Evolutionary conservation across 2,113 vertebrate genomes (phyloP).

Genomic region (Hyperopisus bebe): DNA sequence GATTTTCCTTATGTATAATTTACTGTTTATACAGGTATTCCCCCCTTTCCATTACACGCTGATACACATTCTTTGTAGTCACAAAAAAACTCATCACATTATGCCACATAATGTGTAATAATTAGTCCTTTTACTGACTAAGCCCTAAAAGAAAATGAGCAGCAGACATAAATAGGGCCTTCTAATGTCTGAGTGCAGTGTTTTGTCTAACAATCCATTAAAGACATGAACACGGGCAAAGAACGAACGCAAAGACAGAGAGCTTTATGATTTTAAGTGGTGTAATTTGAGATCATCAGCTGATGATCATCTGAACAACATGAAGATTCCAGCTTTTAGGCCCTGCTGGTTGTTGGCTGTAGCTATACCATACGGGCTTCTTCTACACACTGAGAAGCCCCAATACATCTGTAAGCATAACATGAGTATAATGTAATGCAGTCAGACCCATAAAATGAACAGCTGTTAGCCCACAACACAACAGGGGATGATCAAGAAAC

Average conservation of each 20-base stretch:
- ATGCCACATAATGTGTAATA: background rate
- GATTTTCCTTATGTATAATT: background rate
- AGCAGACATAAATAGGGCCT: background rate
- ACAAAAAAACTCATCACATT: background rate
- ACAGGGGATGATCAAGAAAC: background rate
- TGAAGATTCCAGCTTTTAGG: background rate
- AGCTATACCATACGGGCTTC: background rate
- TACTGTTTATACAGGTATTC: background rate
- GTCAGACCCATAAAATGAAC: background rate
- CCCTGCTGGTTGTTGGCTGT: background rate
- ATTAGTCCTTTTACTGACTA: conserved; percentile 7
- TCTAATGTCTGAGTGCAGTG: background rate
- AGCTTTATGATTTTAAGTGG: conserved; percentile 8
- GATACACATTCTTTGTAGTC: background rate
- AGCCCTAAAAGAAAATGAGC: background rate
- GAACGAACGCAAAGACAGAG: background rate
- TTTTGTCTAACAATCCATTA: conserved; percentile 15
- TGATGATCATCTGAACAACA: background rate
- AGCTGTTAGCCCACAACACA: background rate
- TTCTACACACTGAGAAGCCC: background rate
- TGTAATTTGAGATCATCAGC: conserved; percentile 15
- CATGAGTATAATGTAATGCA: background rate
- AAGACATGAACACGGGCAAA: background rate
- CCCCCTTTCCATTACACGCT: background rate
- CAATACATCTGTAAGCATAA: background rate